Conservation (phyloP, 2,888 invertebrate genomes). For the Scaeva pyrastri region DNA sequence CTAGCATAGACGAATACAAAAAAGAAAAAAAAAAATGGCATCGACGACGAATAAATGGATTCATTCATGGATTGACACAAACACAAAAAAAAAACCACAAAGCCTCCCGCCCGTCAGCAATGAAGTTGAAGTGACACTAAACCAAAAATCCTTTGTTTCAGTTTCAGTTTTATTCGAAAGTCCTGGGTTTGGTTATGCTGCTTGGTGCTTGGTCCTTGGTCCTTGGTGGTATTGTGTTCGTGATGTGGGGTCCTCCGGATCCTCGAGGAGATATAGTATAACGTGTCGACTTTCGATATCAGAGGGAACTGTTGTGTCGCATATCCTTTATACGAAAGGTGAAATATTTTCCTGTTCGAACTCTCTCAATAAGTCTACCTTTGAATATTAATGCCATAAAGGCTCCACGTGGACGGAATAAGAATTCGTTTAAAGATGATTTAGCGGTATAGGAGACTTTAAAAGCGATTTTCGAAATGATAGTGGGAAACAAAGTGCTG, state of each 20-base stretch:
- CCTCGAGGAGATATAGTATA: neutral
- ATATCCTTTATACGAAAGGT: neutral
- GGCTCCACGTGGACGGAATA: neutral
- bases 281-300: too few species aligned
- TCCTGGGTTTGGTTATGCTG: neutral
- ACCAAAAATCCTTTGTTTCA: neutral
- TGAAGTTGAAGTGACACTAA: neutral
- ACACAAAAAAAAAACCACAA: neutral
- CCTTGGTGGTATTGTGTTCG: neutral
- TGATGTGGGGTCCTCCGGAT: too few species aligned
- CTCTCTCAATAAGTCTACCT: neutral
- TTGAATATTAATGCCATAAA: neutral
- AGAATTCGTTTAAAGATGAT: constrained; percentile 1
- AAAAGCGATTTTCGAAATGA: neutral
- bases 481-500: neutral
- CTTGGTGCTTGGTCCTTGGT: too few species aligned
- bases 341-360: neutral
- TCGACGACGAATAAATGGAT: neutral
- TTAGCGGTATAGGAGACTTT: neutral
- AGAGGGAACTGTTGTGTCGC: neutral
- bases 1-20: too few species aligned
- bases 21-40: too few species aligned
- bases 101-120: neutral
- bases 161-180: neutral
- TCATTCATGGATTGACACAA: neutral